Conservation (phyloP, 2,797 vertebrate species). For the Epinephelus awoara region DNA sequence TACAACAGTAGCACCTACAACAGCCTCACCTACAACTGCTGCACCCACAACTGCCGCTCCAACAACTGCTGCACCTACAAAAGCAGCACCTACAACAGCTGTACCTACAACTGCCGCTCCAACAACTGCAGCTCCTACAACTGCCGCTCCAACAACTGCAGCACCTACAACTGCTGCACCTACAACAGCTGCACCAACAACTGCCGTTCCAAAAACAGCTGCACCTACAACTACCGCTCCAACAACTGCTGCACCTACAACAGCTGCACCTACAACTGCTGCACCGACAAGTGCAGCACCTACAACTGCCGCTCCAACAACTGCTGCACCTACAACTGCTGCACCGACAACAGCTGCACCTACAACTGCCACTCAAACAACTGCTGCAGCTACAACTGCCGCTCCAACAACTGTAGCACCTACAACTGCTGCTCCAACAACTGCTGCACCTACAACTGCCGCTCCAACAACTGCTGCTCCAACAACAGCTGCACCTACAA, state of each 20-base stretch:
- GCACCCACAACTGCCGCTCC: background rate
- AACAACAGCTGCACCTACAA: too few species aligned
- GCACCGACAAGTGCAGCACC: background rate
- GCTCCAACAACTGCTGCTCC: too few species aligned
- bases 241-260: background rate
- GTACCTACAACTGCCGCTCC: too few species aligned
- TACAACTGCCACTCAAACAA: too few species aligned
- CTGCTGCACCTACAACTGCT: too few species aligned
- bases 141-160: background rate
- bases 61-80: background rate
- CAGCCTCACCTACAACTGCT: background rate
- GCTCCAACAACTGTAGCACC: too few species aligned
- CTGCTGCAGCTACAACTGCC: too few species aligned
- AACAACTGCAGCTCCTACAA: background rate
- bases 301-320: too few species aligned
- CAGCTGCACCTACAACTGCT: background rate
- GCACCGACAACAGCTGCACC: too few species aligned
- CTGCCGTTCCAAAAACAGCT: background rate
- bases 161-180: background rate
- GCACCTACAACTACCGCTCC: background rate
- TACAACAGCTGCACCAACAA: background rate
- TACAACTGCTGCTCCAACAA: too few species aligned
- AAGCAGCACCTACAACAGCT: background rate
- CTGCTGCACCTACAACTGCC: too few species aligned
- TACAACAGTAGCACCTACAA: background rate